Evolutionary conservation across 2,113 vertebrate genomes (phyloP), one percentile per base, ranked within the genome.

Genomic region (Pithys albifrons): DNA sequence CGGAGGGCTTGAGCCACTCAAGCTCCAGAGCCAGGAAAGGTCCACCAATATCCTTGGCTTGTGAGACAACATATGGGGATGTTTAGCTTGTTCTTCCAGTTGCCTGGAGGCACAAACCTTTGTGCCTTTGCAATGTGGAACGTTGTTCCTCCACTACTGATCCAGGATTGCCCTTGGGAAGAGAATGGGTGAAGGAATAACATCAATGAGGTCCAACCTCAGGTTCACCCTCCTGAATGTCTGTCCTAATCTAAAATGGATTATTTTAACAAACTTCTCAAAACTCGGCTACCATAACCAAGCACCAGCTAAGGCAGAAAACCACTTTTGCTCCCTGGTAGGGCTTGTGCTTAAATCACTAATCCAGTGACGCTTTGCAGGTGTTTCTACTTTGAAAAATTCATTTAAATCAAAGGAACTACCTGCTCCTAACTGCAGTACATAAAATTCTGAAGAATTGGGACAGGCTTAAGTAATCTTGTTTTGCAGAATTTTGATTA

Each of bases 331-430:
- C 74, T 91, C 48, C 78, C 57, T 81, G 49, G n/a, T 41, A 65
- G 62, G n/a, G 28, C 6, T 65, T 88, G n/a, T 0, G 3, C 28
- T 67, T 91, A 33, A 91, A 33, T 85, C 1, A 5, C 23, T 82
- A 37, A 93, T 95, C n/a, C 1, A 1, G 14, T n/a, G 71, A 74
- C 61, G 35, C 18, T 89, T 72, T 92, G 76, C 57, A 87, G 55
- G 12, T 66, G n/a, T 54, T 92, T 81, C 65, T 61, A 6, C 69
- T 84, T 89, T 41, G 76, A 93, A 72, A 72, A 72, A 88, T 91
- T 71, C 1, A 49, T 82, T 94, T 52, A 37, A 89, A 67, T 82
- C 17, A 1, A 0, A 59, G n/a, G n/a, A 81, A 46, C 59, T 87
- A 66, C 66, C 57, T 74, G 43, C 23, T 39, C 70, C 28, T 48